Evolutionary conservation across 2,888 invertebrate genomes (phyloP).

Genomic region (Oeneis ivallda): DNA sequence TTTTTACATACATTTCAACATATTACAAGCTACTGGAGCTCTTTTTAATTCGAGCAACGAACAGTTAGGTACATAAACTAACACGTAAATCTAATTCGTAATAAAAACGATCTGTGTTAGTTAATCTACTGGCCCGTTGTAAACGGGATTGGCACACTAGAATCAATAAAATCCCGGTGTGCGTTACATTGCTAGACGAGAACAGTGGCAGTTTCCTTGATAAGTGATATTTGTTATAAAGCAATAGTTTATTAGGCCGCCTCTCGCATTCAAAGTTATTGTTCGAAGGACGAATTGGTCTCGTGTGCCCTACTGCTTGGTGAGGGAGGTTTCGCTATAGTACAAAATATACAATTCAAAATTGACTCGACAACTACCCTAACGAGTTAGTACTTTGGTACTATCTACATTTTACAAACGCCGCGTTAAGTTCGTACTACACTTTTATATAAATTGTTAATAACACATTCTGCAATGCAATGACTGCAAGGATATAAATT

Average conservation of each 20-base stretch:
- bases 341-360: conserved; percentile 60
- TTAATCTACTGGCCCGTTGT: conserved; percentile 71
- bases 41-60: conserved; percentile 82
- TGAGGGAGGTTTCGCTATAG: conserved; percentile 47
- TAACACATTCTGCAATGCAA: not conserved
- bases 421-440: conserved; percentile 54
- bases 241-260: conserved; percentile 72
- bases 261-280: conserved; percentile 68
- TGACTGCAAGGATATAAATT: not conserved
- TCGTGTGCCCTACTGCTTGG: conserved; percentile 59
- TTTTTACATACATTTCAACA: conserved; percentile 82
- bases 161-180: conserved; percentile 79
- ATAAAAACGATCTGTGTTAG: conserved; percentile 77
- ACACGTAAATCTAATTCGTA: conserved; percentile 80
- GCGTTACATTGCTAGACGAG: conserved; percentile 59
- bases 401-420: conserved; percentile 67
- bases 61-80: conserved; percentile 77
- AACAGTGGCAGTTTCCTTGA: conserved; percentile 71
- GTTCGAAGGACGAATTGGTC: conserved; percentile 72
- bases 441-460: conserved; percentile 50
- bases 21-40: conserved; percentile 81
- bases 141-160: conserved; percentile 69
- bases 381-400: conserved; percentile 61
- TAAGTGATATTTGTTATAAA: conserved; percentile 57
- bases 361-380: conserved; percentile 71